Evolutionary conservation across 2,113 vertebrate genomes (phyloP).

Genomic region (Heptranchias perlo): DNA sequence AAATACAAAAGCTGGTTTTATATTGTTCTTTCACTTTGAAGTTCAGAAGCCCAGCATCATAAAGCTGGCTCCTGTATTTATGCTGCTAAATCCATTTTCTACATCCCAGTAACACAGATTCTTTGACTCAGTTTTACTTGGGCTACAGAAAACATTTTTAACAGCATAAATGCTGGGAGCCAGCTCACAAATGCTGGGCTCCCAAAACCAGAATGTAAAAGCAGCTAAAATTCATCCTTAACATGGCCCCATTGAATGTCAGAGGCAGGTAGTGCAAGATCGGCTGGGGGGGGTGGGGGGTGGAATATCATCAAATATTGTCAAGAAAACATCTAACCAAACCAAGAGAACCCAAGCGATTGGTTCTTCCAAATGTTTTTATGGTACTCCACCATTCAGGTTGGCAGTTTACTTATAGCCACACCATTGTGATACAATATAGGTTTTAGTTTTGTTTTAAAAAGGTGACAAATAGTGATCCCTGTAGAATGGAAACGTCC

Average conservation of each 20-base stretch:
- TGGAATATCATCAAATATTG: not conserved
- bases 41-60: not conserved
- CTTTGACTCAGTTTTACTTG: not conserved
- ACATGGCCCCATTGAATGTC: not conserved
- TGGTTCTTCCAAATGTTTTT: not conserved
- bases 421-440: not conserved
- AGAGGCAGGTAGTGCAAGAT: not conserved
- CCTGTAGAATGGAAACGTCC: not conserved
- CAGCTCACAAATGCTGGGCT: not conserved
- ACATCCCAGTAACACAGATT: not conserved
- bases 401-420: not conserved
- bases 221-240: not conserved
- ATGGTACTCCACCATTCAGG: not conserved
- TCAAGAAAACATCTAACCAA: not conserved
- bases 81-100: not conserved
- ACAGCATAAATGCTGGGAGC: not conserved
- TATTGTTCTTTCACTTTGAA: not conserved
- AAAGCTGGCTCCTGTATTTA: too few species aligned
- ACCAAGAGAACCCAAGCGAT: not conserved
- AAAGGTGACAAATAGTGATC: not conserved
- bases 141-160: not conserved
- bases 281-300: not conserved
- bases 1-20: not conserved
- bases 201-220: not conserved
- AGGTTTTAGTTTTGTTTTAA: not conserved